Percentiles rank a stretch among this genome's conserved stretches.
These are phyloP conservation scores for Apteryx mantelli DNA, from an alignment of 2,113 vertebrate genomes.

Conservation along the genomic window DNA sequence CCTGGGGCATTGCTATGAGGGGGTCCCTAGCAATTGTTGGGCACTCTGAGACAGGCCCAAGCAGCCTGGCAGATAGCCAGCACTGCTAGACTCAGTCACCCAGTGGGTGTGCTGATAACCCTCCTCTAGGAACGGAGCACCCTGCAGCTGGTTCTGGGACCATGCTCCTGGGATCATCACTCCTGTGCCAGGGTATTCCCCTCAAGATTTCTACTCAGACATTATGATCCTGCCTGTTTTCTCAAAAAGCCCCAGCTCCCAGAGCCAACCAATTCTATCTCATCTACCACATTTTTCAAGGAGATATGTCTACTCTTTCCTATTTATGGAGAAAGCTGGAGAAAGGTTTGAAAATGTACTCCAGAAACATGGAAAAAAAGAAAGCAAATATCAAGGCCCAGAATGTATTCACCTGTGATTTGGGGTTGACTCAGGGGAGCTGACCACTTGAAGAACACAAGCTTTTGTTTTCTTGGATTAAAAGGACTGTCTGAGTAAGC, in stretches of 20 bases:
- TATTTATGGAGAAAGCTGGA: background rate
- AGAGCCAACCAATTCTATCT: background rate
- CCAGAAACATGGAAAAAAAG: background rate
- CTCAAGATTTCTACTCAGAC: background rate
- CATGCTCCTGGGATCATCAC: fast-evolving
- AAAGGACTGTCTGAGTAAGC: background rate
- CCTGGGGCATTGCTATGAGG: fast-evolving
- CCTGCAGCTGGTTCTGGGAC: background rate
- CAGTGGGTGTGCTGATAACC: background rate
- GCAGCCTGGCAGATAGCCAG: background rate
- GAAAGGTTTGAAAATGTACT: background rate
- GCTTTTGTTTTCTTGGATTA: background rate
- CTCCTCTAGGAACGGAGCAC: background rate
- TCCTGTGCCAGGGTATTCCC: background rate
- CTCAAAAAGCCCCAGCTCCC: background rate
- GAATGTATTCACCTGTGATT: background rate
- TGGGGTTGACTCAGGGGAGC: background rate
- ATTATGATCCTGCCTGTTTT: background rate
- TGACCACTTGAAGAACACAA: fast-evolving
- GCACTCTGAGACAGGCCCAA: background rate
- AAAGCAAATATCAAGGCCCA: background rate
- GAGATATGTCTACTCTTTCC: background rate
- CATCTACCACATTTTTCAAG: background rate
- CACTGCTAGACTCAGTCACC: background rate
- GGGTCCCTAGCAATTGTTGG: fast-evolving